Percentiles rank a stretch among this genome's conserved stretches.
These are phyloP conservation scores for Seira musarum DNA, from an alignment of 2,888 invertebrate species.

Conservation along the genomic window DNA sequence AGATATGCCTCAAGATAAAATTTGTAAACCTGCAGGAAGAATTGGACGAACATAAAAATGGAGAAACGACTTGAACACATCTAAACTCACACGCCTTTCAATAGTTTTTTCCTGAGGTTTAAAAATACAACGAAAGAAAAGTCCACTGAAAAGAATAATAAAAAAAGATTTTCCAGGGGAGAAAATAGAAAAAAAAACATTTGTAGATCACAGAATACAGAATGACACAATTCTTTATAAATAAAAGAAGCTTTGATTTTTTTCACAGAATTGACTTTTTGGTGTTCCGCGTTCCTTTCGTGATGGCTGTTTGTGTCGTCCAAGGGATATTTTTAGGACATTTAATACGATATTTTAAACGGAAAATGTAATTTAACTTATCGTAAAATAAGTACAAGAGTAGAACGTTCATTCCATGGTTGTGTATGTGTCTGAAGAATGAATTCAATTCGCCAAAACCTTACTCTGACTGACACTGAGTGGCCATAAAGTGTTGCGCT, in stretches of 20 bases:
- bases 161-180: too few species aligned
- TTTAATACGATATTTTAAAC: conserved; percentile 7
- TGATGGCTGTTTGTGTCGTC: too few species aligned
- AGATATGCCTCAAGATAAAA: conserved; percentile 15
- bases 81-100: not conserved
- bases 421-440: not conserved
- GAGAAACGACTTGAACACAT: not conserved
- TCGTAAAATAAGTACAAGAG: not conserved
- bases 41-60: not conserved
- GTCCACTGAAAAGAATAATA: not conserved
- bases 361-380: conserved; percentile 8
- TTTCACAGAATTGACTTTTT: not conserved
- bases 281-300: not conserved
- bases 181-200: too few species aligned
- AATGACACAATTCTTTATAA: not conserved
- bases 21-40: conserved; percentile 1
- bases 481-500: conserved; percentile 7
- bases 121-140: not conserved
- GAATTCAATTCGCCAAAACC: conserved; percentile 8
- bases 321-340: not conserved
- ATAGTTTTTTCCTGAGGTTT: not conserved
- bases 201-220: too few species aligned
- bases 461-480: not conserved
- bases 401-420: not conserved
- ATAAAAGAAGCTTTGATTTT: conserved; percentile 13